These are phyloP conservation scores for Mystacides longicornis DNA, from an alignment of 2,888 invertebrate genomes.

Conservation along the genomic window DNA sequence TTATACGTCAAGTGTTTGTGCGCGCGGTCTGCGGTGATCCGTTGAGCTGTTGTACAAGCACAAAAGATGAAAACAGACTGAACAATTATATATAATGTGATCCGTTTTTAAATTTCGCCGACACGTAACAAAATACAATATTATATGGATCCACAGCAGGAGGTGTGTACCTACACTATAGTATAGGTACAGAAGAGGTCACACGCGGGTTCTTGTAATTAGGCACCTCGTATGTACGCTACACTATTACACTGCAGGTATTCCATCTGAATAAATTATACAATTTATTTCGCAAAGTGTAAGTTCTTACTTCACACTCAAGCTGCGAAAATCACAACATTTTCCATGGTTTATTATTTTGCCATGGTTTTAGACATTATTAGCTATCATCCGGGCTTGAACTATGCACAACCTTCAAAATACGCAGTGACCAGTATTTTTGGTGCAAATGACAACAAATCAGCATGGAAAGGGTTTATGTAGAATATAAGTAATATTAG, in stretches of 20 bases:
- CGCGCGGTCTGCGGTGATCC: not conserved
- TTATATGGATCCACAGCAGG: not conserved
- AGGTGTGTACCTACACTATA: not conserved
- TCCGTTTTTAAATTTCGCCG: constrained; percentile 17
- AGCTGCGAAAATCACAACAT: no score
- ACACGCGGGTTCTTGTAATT: not conserved
- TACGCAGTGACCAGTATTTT: no score
- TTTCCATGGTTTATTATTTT: no score
- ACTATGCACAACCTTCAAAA: no score
- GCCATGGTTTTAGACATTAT: no score
- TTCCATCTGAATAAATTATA: not conserved
- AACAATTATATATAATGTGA: constrained; percentile 9
- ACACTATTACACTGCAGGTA: not conserved
- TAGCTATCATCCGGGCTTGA: no score
- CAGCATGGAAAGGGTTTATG: no score
- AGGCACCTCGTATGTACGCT: not conserved
- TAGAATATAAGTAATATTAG: no score
- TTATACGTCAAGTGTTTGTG: no score
- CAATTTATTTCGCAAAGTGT: not conserved
- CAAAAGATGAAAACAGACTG: constrained; percentile 7
- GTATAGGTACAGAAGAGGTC: not conserved
- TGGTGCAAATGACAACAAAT: no score
- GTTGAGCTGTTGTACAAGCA: constrained; percentile 2
- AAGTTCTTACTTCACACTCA: no score
- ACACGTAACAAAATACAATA: not conserved